Evolutionary conservation across 2,797 vertebrate genomes (phyloP), one percentile per base, ranked within the genome.

Genomic region (Perodicticus potto): DNA sequence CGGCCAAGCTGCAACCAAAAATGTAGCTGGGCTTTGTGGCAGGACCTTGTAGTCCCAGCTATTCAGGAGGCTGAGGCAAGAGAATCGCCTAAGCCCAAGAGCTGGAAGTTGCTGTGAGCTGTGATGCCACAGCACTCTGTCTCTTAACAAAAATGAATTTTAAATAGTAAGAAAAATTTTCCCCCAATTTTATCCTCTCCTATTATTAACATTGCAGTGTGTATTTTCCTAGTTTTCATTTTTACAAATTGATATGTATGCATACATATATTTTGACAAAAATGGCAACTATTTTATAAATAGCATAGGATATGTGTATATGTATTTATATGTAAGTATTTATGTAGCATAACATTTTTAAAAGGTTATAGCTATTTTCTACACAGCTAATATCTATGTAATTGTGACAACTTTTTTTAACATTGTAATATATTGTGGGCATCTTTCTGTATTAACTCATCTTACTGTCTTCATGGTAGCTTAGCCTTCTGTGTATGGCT

Each of bases 371-470:
- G 86, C 14, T 89, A 59, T 59, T 65, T 25, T 29, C 4, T 67
- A n/a, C 65, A n/a, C 8, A n/a, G 32, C 32, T 67, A 43, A 27
- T 67, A 40, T 19, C 37, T 40, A 37, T 32, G 2, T 32, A 78
- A 67, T 86, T 95, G 57, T 40, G 32, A 88, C 76, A 65, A n/a
- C 40, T 59, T 89, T 69, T 77, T 74, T 43, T 40, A 93, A 69
- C 40, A 43, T 72, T 74, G 19, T 23, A 73, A 45, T 63, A 70
- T 37, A 63, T 40, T 85, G 20, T 25, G 2, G n/a, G 34, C 34
- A 80, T 89, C 63, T 86, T 88, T 88, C 45, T 55, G n/a, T 45
- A 16, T 89, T 89, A 96, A 81, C 10, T 29, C 67, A 61, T 34
- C 32, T 91, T 53, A 94, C 13, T 93, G 55, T 82, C 89, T 86